phyloP scores from a whole-genome alignment of 2,888 invertebrate species.

The Melanostoma mellinum region DNA sequence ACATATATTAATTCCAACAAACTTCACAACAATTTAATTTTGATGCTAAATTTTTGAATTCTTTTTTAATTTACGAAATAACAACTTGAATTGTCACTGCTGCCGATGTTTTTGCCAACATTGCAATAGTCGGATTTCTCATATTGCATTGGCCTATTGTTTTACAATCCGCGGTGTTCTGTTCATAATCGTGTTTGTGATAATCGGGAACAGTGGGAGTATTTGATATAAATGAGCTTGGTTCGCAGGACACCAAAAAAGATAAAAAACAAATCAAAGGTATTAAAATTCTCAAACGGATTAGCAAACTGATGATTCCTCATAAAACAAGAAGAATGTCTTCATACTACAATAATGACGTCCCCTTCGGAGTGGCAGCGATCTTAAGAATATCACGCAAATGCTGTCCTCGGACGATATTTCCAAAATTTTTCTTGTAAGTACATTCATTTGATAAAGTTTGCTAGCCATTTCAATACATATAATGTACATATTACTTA shows the following conservation, averaged over 20 bases:
- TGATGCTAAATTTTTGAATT: no score
- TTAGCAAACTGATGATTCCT: slow-evolving; percentile 76
- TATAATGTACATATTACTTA: no score
- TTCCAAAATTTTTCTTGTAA: slow-evolving; percentile 87
- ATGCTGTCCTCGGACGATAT: slow-evolving; percentile 85
- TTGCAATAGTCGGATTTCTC: slow-evolving; percentile 20
- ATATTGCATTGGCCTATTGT: slow-evolving; percentile 15
- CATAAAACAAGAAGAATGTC: slow-evolving; percentile 83
- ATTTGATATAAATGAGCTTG: neutral
- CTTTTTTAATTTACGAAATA: no score
- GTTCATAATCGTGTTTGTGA: neutral
- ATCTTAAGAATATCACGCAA: slow-evolving; percentile 83
- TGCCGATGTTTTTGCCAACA: slow-evolving; percentile 39
- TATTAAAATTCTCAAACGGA: neutral
- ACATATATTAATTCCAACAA: no score
- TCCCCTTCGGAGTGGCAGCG: slow-evolving; percentile 86
- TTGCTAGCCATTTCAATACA: neutral
- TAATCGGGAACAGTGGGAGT: neutral
- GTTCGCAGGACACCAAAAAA: neutral
- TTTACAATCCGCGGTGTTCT: neutral
- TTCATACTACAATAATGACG: slow-evolving; percentile 83
- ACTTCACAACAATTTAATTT: no score
- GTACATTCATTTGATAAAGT: slow-evolving; percentile 74
- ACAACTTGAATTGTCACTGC: no score
- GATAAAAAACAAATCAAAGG: slow-evolving; percentile 9